Conservation (phyloP, 1,140 invertebrate genomes). For the Odontomachus brunneus region DNA sequence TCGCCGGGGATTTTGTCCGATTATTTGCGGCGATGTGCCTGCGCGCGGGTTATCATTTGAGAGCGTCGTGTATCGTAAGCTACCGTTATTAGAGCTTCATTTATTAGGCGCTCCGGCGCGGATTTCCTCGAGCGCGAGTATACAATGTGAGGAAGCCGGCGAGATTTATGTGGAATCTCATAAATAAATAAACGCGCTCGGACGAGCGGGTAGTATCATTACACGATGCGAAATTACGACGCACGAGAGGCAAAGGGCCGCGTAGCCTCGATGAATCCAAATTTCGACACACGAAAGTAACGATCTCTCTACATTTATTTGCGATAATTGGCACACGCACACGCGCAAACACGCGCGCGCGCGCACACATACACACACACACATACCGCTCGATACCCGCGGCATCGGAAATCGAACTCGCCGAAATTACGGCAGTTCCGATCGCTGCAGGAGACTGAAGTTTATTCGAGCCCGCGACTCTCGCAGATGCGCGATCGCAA, state of each 20-base stretch:
- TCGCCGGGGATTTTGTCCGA: constrained; percentile 34
- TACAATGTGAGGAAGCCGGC: not conserved
- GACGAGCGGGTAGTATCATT: not conserved
- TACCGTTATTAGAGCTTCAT: constrained; percentile 20
- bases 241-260: no score
- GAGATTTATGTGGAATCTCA: constrained; percentile 35
- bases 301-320: constrained; percentile 8
- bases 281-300: constrained; percentile 7
- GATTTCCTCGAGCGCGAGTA: not conserved
- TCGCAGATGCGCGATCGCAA: constrained; percentile 14
- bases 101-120: constrained; percentile 3
- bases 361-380: no score
- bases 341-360: no score
- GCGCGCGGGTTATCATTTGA: constrained; percentile 32
- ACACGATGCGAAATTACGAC: not conserved
- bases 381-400: not conserved
- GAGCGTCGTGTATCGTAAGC: not conserved
- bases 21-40: constrained; percentile 23
- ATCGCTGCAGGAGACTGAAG: constrained; percentile 7
- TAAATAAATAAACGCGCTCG: constrained; percentile 26
- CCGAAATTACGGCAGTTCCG: not conserved
- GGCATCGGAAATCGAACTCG: not conserved
- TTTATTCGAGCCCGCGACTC: not conserved
- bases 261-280: no score
- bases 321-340: not conserved